Evolutionary conservation across 2,113 vertebrate genomes (phyloP), one percentile per base, ranked within the genome.

Genomic region (Pseudonaja textilis): DNA sequence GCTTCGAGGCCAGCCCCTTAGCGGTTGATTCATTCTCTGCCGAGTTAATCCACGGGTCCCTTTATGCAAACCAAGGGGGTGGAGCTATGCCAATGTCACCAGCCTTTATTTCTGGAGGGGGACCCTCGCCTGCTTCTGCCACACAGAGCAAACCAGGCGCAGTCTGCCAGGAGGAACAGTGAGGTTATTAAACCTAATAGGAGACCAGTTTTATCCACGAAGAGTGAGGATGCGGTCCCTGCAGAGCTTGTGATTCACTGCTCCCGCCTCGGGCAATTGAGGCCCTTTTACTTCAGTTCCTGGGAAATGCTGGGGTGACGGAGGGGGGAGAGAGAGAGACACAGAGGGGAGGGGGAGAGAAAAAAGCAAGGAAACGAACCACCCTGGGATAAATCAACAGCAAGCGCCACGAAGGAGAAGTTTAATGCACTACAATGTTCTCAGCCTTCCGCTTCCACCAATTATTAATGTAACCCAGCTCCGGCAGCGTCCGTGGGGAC

Each of bases 401-500:
- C n/a, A 18, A 12, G 50, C 57, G 87, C 55, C 1, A 0, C 3
- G 0, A 39, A 42, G 26, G 7, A 52, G 39, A 85, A n/a, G 22
- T 94, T 90, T 6, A 26, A 74, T 85, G 50, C 92, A 89, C 85
- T 87, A 34, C 50, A 1, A 1, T 45, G 0, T 59, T 56, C 3
- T 0, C 1, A 89, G 74, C 89, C 25, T 20, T 54, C 26, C 3
- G 54, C 1, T 87, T 94, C 57, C 85, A 92, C 91, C 88, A 89
- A 52, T 7, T 29, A 86, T 93, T 86, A 92, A 91, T 29, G 45
- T 87, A 88, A 92, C 1, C 1, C 45, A 26, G 25, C 59, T 91
- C 0, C 0, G 7, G 54, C 0, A 0, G 2, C 42, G 50, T 69
- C 91, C 0, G 1, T 5, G 25, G 57, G 50, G 81, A 47, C 1